phyloP scores from a whole-genome alignment of 1,140 invertebrate genomes.

The Hetaerina americana region DNA sequence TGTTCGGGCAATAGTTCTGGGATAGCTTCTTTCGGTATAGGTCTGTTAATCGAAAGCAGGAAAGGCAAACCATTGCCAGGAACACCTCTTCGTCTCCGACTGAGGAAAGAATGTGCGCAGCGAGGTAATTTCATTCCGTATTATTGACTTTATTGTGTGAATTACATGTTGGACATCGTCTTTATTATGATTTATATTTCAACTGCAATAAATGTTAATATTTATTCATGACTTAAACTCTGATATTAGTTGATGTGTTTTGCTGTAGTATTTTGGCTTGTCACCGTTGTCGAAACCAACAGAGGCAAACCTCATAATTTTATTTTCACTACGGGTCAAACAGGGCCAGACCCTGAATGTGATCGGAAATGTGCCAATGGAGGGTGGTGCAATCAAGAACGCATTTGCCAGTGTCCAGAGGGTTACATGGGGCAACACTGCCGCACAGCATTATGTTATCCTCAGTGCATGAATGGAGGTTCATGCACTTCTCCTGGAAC shows the following conservation, averaged over 20 bases:
- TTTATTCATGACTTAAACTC: too few relatives aligned
- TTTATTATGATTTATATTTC: too few relatives aligned
- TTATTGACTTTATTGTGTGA: too few relatives aligned
- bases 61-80: constrained; percentile 65
- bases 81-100: constrained; percentile 74
- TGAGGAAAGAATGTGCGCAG: constrained; percentile 88
- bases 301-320: too few relatives aligned
- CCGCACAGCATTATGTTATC: constrained; percentile 77
- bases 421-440: constrained; percentile 84
- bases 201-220: too few relatives aligned
- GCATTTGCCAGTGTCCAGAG: constrained; percentile 73
- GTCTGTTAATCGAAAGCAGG: constrained; percentile 67
- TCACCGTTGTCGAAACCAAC: too few relatives aligned
- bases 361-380: constrained; percentile 73
- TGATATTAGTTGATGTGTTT: too few relatives aligned
- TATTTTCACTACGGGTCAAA: too few relatives aligned
- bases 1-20: constrained; percentile 82
- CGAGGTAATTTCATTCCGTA: constrained; percentile 58
- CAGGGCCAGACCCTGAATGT: constrained; percentile 77
- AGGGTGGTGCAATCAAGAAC: constrained; percentile 64
- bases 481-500: constrained; percentile 76
- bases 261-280: too few relatives aligned
- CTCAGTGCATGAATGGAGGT: constrained; percentile 83
- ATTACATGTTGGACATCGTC: too few relatives aligned
- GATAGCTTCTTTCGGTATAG: constrained; percentile 76